These are phyloP conservation scores for Artibeus lituratus DNA, from an alignment of 2,797 vertebrate species.

Conservation along the genomic window DNA sequence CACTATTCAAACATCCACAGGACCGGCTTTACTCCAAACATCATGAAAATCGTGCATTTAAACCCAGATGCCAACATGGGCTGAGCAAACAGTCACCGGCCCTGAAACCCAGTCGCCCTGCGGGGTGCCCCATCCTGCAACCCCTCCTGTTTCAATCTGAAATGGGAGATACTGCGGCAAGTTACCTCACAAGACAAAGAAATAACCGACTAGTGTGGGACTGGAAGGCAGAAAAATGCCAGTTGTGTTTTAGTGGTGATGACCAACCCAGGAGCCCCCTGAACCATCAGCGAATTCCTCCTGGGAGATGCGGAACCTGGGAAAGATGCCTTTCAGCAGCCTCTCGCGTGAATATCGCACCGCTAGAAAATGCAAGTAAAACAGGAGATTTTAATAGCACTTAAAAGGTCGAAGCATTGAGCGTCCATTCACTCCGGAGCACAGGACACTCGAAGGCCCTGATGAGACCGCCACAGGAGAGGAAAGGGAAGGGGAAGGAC, in stretches of 20 bases:
- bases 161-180: background rate
- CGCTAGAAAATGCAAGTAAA: background rate
- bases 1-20: background rate
- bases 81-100: background rate
- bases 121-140: accelerated
- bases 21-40: background rate
- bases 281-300: background rate
- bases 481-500: background rate
- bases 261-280: background rate
- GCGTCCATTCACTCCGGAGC: background rate
- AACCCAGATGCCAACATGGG: background rate
- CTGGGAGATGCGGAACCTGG: accelerated
- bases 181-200: background rate
- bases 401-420: background rate
- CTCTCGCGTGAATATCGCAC: accelerated
- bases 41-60: background rate
- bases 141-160: background rate
- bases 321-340: background rate
- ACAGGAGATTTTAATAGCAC: background rate
- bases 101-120: background rate
- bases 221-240: background rate
- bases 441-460: background rate
- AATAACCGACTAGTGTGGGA: background rate
- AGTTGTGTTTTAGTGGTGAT: background rate
- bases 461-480: background rate